A percentile compares a stretch with the other conserved stretches of the same genome.
These are phyloP conservation scores for Dioctria linearis DNA, from an alignment of 2,888 invertebrate species.

Conservation along the genomic window DNA sequence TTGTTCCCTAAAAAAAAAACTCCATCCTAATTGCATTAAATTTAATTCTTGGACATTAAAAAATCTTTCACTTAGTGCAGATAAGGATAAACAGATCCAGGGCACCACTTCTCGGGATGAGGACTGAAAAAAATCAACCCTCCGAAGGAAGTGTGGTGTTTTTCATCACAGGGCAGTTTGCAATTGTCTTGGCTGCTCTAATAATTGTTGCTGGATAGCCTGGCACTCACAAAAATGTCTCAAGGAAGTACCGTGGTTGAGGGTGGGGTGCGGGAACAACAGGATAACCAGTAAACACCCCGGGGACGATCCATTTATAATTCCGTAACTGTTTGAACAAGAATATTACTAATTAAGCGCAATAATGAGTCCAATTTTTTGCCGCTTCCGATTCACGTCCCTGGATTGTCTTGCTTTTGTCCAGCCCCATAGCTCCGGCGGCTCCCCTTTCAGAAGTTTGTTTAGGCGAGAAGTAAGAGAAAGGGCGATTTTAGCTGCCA, in stretches of 20 bases:
- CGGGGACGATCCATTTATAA: conserved; percentile 58
- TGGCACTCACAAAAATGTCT: conserved; percentile 26
- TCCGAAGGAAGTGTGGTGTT: conserved; percentile 40
- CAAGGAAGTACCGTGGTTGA: background rate
- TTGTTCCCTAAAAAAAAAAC: conserved; percentile 43
- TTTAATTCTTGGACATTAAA: conserved; percentile 58
- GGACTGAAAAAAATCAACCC: conserved; percentile 14
- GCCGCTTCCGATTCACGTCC: conserved; percentile 44
- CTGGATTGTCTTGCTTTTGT: conserved; percentile 31
- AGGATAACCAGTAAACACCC: conserved; percentile 56
- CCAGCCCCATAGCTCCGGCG: conserved; percentile 21
- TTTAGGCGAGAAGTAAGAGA: conserved; percentile 25
- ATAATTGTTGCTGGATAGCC: conserved; percentile 54
- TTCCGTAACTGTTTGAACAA: conserved; percentile 59
- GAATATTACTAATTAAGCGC: conserved; percentile 59
- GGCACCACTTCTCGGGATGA: background rate
- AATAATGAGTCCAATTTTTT: conserved; percentile 58
- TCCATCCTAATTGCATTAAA: conserved; percentile 59
- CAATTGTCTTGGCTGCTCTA: conserved; percentile 54
- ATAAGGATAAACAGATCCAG: conserved; percentile 53
- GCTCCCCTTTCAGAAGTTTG: conserved; percentile 50
- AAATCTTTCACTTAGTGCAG: conserved; percentile 58
- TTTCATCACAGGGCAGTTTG: conserved; percentile 49
- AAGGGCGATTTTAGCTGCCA: background rate
- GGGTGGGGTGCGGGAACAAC: conserved; percentile 31